phyloP scores from a whole-genome alignment of 2,113 vertebrate species.

The Otocyon megalotis region DNA sequence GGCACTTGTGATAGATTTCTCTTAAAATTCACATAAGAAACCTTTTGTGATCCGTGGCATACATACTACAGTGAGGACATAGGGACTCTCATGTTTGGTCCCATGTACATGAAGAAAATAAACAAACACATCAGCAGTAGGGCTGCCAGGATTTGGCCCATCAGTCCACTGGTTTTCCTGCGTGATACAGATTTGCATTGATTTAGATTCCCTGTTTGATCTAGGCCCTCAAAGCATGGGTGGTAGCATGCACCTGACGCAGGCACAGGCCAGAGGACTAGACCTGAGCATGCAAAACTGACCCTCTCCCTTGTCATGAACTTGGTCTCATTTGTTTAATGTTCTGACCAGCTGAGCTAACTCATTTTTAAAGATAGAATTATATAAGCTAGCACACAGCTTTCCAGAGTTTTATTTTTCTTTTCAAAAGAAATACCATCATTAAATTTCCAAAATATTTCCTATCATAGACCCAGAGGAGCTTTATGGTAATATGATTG shows the following conservation, averaged over 20 bases:
- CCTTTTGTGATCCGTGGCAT: constrained; percentile 52
- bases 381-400: constrained; percentile 51
- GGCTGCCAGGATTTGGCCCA: not conserved
- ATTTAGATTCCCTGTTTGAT: not conserved
- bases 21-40: constrained; percentile 58
- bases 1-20: constrained; percentile 1
- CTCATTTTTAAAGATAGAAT: constrained; percentile 49
- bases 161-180: not conserved
- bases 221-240: not conserved
- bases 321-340: constrained; percentile 52
- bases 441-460: constrained; percentile 69
- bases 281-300: constrained; percentile 36
- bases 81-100: not conserved
- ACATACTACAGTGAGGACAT: not conserved
- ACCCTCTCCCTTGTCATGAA: not conserved
- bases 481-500: constrained; percentile 41
- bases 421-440: constrained; percentile 60
- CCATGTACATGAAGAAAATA: not conserved
- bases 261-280: not conserved
- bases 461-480: constrained; percentile 40
- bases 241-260: not conserved
- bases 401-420: constrained; percentile 59
- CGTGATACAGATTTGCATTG: constrained; percentile 24
- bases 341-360: constrained; percentile 62
- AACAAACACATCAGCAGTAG: not conserved